These are phyloP conservation scores for Listrodromus nycthemerus DNA, from an alignment of 2,888 invertebrate genomes.

Conservation along the genomic window DNA sequence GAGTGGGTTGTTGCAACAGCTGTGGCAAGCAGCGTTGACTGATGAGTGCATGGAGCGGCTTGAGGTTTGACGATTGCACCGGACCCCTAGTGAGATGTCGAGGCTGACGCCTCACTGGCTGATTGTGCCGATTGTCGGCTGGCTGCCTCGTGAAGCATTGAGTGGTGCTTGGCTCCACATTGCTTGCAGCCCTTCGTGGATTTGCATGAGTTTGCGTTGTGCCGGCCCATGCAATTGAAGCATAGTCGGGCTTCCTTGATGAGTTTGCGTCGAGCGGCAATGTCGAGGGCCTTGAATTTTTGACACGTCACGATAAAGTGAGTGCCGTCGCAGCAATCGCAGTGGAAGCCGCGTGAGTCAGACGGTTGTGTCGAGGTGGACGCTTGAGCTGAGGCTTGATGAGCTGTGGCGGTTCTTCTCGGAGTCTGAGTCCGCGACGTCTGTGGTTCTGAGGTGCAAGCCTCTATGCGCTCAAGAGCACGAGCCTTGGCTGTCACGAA, in stretches of 20 bases:
- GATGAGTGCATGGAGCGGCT: not conserved
- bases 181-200: not conserved
- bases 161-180: conserved; percentile 33
- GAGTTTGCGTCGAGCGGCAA: not conserved
- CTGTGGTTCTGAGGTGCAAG: too few relatives aligned
- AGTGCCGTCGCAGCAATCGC: not conserved
- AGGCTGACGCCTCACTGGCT: not conserved
- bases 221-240: conserved; percentile 51
- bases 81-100: not conserved
- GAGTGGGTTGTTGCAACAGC: conserved; percentile 14
- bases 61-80: too few relatives aligned
- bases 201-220: not conserved
- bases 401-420: not conserved
- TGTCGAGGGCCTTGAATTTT: conserved; percentile 1
- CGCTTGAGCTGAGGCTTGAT: not conserved
- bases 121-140: not conserved
- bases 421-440: not conserved
- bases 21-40: conserved; percentile 1
- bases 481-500: conserved; percentile 2
- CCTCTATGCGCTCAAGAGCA: conserved; percentile 18
- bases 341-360: too few relatives aligned
- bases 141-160: conserved; percentile 20
- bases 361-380: not conserved
- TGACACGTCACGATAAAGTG: conserved; percentile 46
- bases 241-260: conserved; percentile 8